Conservation (phyloP, 2,888 invertebrate genomes). For the Hyposoter dolosus region DNA sequence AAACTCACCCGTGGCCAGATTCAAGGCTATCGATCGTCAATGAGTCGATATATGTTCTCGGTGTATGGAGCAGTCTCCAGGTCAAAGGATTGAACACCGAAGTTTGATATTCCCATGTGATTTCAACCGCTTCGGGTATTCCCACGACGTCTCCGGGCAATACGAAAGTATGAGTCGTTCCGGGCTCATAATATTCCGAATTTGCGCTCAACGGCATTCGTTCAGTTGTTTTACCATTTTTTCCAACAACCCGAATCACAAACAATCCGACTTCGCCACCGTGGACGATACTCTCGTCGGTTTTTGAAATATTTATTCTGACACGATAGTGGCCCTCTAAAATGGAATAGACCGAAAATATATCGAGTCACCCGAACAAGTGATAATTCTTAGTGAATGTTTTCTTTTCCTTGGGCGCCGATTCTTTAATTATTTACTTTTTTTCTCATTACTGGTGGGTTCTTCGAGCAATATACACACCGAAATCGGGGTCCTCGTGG, state of each 20-base stretch:
- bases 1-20: conserved; percentile 88
- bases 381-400: background rate
- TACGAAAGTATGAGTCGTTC: conserved; percentile 89
- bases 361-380: background rate
- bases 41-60: conserved; percentile 90
- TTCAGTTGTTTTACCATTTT: conserved; percentile 87
- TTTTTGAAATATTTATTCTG: conserved; percentile 90
- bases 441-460: no score
- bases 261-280: conserved; percentile 93
- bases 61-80: conserved; percentile 91
- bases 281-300: conserved; percentile 89
- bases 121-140: conserved; percentile 88
- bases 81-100: conserved; percentile 93
- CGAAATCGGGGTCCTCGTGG: no score
- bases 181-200: conserved; percentile 90
- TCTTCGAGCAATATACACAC: no score
- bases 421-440: no score
- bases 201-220: conserved; percentile 87
- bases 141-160: conserved; percentile 89
- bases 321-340: conserved; percentile 93
- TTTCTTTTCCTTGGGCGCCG: background rate
- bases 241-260: conserved; percentile 88
- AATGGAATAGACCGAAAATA: conserved; percentile 74
- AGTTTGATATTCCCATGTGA: conserved; percentile 92
- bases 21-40: conserved; percentile 91